Percentiles rank a stretch among this genome's conserved stretches.
Conservation (phyloP, 2,888 invertebrate species). For the Parochlus steinenii region DNA sequence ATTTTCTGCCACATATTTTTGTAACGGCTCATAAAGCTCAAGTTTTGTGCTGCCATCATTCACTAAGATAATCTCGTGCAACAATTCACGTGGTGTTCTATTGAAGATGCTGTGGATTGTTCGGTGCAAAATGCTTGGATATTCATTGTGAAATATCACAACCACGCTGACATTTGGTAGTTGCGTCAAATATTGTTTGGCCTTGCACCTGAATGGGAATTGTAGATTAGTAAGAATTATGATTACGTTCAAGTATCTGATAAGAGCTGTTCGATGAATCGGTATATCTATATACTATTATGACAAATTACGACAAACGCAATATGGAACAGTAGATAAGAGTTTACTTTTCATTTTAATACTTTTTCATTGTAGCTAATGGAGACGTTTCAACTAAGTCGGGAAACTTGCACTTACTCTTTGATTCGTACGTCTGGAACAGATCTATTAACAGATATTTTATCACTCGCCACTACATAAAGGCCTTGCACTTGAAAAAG, state of each 20-base stretch:
- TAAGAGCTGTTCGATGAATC: too few species aligned
- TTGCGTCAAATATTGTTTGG: conserved; percentile 1
- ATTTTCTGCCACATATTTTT: conserved; percentile 23
- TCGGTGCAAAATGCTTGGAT: conserved; percentile 6
- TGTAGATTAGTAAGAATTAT: too few species aligned
- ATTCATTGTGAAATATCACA: conserved; percentile 7
- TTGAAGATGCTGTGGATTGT: conserved; percentile 11
- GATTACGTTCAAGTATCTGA: too few species aligned
- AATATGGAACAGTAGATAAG: not conserved
- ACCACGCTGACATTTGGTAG: conserved; percentile 7
- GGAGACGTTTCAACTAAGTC: not conserved
- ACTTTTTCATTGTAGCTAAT: not conserved
- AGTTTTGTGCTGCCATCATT: conserved; percentile 33
- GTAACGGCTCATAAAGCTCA: conserved; percentile 31
- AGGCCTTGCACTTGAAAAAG: conserved; percentile 3
- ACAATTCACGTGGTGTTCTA: conserved; percentile 7
- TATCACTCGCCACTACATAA: conserved; percentile 5
- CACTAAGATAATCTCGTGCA: conserved; percentile 30
- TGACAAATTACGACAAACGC: too few species aligned
- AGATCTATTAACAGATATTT: conserved; percentile 9
- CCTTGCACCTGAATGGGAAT: conserved; percentile 6
- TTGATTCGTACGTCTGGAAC: conserved; percentile 3
- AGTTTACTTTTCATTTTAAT: not conserved
- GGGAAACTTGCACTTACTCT: conserved; percentile 1
- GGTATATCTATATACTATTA: too few species aligned